Conservation (phyloP, 2,888 invertebrate genomes). For the Torymus tubicola region DNA sequence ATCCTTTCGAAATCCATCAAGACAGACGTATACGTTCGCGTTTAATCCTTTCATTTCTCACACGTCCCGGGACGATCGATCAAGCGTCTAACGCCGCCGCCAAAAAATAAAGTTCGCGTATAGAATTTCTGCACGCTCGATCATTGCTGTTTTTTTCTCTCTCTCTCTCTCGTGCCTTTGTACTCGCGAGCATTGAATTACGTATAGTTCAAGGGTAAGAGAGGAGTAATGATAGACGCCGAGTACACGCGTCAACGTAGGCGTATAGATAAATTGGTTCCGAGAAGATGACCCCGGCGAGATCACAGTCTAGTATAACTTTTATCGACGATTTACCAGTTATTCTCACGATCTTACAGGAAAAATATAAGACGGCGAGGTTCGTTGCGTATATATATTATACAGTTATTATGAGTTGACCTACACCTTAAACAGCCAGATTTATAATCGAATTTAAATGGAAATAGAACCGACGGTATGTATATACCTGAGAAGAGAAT, state of each 20-base stretch:
- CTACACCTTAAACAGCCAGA: not conserved
- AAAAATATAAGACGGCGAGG: no score
- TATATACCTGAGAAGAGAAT: not conserved
- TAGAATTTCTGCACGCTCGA: slow-evolving; percentile 19
- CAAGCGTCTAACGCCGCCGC: not conserved
- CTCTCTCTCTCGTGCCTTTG: no score
- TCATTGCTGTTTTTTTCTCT: slow-evolving; percentile 15
- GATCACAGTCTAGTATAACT: no score
- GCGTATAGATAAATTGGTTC: slow-evolving; percentile 44
- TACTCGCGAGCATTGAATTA: slow-evolving; percentile 29
- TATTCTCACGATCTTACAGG: no score
- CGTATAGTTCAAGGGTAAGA: slow-evolving; percentile 20
- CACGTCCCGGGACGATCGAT: slow-evolving; percentile 16
- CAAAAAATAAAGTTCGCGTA: slow-evolving; percentile 3
- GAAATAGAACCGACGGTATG: slow-evolving; percentile 13
- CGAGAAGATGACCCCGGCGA: slow-evolving; percentile 6
- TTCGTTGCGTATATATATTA: not conserved
- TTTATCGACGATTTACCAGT: slow-evolving; percentile 16
- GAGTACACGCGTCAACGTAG: slow-evolving; percentile 1
- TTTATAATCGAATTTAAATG: slow-evolving; percentile 42
- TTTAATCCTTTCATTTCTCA: slow-evolving; percentile 27
- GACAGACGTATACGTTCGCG: not conserved
- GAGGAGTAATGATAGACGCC: slow-evolving; percentile 39
- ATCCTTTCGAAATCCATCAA: slow-evolving; percentile 7
- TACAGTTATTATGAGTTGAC: no score